Percentiles rank a stretch among this genome's conserved stretches.
Evolutionary conservation across 2,888 invertebrate genomes (phyloP).

Genomic region (Eugnorisma glareosa): DNA sequence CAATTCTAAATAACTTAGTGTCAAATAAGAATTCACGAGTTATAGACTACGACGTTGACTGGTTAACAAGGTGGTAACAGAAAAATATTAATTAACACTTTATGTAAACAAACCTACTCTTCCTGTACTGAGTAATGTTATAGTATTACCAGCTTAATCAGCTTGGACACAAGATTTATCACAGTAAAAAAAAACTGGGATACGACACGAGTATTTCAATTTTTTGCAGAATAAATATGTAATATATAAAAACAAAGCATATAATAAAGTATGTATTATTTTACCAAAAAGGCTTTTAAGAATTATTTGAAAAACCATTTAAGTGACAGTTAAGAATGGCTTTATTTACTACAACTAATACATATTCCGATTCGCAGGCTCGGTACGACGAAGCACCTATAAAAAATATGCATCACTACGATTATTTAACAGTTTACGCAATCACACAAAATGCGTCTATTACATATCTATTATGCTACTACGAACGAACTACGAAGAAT

Average conservation of each 20-base stretch:
- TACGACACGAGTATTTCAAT: too few relatives aligned
- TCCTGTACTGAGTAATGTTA: neutral
- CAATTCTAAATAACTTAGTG: constrained; percentile 12
- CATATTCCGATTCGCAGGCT: neutral
- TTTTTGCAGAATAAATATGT: too few relatives aligned
- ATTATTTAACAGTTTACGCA: constrained; percentile 63
- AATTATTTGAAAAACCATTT: neutral
- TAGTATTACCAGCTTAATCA: neutral
- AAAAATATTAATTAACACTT: constrained; percentile 1
- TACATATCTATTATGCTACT: constrained; percentile 47
- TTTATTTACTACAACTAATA: neutral
- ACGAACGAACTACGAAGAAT: constrained; percentile 32
- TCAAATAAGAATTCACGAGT: constrained; percentile 32
- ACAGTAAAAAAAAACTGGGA: neutral
- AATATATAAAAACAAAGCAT: too few relatives aligned
- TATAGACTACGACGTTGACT: neutral
- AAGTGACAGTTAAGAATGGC: neutral
- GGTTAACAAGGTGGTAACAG: neutral
- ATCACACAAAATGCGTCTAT: constrained; percentile 46
- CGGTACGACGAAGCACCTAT: neutral
- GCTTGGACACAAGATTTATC: neutral
- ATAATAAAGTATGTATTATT: too few relatives aligned
- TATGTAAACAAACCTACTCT: neutral
- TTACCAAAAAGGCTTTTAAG: neutral
- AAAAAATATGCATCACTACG: constrained; percentile 20